These are phyloP conservation scores for Sarcophaga carnaria DNA, from an alignment of 2,888 invertebrate species.

Conservation along the genomic window DNA sequence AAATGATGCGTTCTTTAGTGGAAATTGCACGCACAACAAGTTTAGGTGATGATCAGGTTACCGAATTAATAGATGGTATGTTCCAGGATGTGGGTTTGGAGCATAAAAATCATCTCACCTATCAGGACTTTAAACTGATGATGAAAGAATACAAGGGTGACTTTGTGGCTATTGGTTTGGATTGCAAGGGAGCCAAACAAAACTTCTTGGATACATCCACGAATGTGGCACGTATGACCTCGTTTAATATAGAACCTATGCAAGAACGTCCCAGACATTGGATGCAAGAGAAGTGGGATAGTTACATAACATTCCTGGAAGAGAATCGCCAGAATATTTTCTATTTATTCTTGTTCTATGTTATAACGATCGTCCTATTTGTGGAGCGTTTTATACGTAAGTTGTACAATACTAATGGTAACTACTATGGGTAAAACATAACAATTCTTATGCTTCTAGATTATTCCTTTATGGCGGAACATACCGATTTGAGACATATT, in stretches of 20 bases:
- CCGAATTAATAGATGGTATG: conserved; percentile 96
- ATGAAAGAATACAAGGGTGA: conserved; percentile 98
- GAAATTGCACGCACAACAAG: conserved; percentile 96
- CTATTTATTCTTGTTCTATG: conserved; percentile 96
- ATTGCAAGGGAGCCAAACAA: conserved; percentile 97
- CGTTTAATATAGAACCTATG: conserved; percentile 93
- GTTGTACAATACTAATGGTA: conserved; percentile 74
- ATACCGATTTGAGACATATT: conserved; percentile 95
- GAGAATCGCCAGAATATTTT: conserved; percentile 98
- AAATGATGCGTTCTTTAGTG: conserved; percentile 95
- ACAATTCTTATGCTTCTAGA: conserved; percentile 83
- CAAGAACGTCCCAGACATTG: conserved; percentile 88
- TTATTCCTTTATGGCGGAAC: conserved; percentile 98
- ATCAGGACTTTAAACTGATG: conserved; percentile 96
- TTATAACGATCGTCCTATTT: conserved; percentile 96
- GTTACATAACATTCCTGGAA: conserved; percentile 94
- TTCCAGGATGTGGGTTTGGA: conserved; percentile 95
- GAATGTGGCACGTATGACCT: conserved; percentile 97
- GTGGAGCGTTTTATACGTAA: conserved; percentile 96
- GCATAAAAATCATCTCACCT: conserved; percentile 94
- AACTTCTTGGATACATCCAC: conserved; percentile 97
- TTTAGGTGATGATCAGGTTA: conserved; percentile 93
- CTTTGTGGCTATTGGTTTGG: conserved; percentile 95
- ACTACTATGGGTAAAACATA: neutral
- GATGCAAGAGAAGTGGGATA: conserved; percentile 91